Evolutionary conservation across 1,140 invertebrate genomes (phyloP).

Genomic region (Drosophila carrolli): DNA sequence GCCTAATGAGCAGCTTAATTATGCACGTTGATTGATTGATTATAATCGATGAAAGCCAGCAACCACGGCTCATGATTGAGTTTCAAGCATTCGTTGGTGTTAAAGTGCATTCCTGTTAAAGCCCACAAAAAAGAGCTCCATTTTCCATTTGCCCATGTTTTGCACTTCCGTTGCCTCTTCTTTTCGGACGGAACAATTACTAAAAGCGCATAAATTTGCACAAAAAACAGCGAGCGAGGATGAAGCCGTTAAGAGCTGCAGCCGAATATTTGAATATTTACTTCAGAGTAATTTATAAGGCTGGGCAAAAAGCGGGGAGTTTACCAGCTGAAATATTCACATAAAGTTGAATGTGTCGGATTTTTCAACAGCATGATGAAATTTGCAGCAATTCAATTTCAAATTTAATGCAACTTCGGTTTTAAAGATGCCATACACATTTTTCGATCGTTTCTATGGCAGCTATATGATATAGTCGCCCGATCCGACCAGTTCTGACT

Average conservation of each 20-base stretch:
- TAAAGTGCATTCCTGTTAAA: background rate
- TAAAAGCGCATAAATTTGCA: conserved; percentile 34
- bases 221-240: conserved; percentile 4
- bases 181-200: conserved; percentile 27
- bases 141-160: conserved; percentile 41
- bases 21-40: conserved; percentile 75
- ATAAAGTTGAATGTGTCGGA: background rate
- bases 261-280: conserved; percentile 31
- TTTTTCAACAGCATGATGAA: background rate
- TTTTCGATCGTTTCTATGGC: too few species aligned
- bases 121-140: background rate
- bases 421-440: too few species aligned
- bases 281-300: background rate
- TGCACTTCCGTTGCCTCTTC: conserved; percentile 9
- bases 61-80: conserved; percentile 8
- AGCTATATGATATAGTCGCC: too few species aligned
- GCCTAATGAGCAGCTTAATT: conserved; percentile 75
- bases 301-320: background rate
- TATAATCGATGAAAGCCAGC: conserved; percentile 54
- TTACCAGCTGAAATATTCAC: background rate
- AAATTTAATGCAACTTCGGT: too few species aligned
- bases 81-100: background rate
- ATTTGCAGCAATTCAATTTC: background rate
- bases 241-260: conserved; percentile 11
- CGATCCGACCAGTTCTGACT: too few species aligned